Percentiles rank a stretch among this genome's conserved stretches.
Evolutionary conservation across 37 sponge, comb jelly and placozoan genomes (phyloP).

Genomic region (Dysidea cf. avara): DNA sequence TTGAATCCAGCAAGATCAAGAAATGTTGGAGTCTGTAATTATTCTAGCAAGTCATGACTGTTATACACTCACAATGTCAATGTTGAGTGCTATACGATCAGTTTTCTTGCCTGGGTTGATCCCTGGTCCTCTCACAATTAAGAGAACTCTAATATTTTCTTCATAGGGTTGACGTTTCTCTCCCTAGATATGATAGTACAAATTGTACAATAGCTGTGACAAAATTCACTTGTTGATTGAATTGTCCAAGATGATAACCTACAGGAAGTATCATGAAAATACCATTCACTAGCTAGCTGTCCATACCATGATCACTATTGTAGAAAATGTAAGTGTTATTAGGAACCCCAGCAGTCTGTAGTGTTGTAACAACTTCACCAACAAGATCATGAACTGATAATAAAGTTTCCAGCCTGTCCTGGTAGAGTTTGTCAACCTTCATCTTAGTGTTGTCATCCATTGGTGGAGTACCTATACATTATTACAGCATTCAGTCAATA

Average conservation of each 20-base stretch:
- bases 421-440: conserved; percentile 50
- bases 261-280: too few species aligned
- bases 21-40: conserved; percentile 80
- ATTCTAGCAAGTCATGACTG: too few species aligned
- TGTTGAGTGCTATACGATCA: conserved; percentile 61
- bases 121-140: conserved; percentile 78
- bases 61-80: conserved; percentile 60
- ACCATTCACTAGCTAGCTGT: too few species aligned
- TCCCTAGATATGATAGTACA: conserved; percentile 40
- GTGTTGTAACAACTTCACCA: conserved; percentile 43
- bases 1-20: conserved; percentile 70
- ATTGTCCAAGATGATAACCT: conserved; percentile 88
- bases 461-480: conserved; percentile 63
- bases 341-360: conserved; percentile 43
- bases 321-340: conserved; percentile 84
- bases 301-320: conserved; percentile 85
- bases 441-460: conserved; percentile 24
- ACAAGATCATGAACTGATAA: conserved; percentile 78
- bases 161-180: conserved; percentile 88
- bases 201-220: too few species aligned
- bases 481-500: too few species aligned
- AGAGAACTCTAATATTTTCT: conserved; percentile 79
- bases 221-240: conserved; percentile 76
- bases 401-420: conserved; percentile 49
- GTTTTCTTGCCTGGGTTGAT: conserved; percentile 29